These are phyloP conservation scores for Actinopyga echinites DNA, from an alignment of 53 echinoderm and acorn worm species.

Conservation along the genomic window DNA sequence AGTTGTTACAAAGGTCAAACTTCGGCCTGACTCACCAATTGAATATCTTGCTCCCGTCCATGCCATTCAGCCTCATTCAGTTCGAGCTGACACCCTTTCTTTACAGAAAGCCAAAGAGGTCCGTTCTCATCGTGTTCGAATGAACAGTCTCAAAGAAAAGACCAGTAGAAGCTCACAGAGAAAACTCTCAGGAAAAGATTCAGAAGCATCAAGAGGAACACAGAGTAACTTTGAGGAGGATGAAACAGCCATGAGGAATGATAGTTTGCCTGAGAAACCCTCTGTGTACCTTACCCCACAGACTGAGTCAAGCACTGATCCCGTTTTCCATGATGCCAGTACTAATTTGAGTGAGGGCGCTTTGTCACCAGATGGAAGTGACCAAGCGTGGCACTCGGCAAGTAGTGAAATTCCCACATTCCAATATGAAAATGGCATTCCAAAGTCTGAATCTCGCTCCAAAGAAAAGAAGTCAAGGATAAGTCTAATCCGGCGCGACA, in stretches of 20 bases:
- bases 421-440: constrained; percentile 81
- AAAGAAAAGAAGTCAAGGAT: constrained; percentile 86
- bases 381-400: constrained; percentile 58
- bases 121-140: constrained; percentile 57
- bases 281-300: too few species aligned
- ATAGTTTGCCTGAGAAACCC: too few species aligned
- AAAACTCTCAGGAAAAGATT: constrained; percentile 39
- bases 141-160: constrained; percentile 39
- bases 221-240: constrained; percentile 1
- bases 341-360: too few species aligned
- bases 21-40: constrained; percentile 57
- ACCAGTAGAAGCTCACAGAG: constrained; percentile 54
- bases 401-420: constrained; percentile 69
- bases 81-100: constrained; percentile 68
- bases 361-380: constrained; percentile 25
- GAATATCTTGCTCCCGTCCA: constrained; percentile 58
- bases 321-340: too few species aligned
- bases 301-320: too few species aligned
- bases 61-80: constrained; percentile 59
- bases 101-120: constrained; percentile 39
- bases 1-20: neutral
- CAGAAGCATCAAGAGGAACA: neutral
- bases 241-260: constrained; percentile 1
- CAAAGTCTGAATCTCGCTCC: constrained; percentile 85
- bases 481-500: constrained; percentile 74